These are phyloP conservation scores for Lophius americanus DNA, from an alignment of 2,797 vertebrate species.

Conservation along the genomic window DNA sequence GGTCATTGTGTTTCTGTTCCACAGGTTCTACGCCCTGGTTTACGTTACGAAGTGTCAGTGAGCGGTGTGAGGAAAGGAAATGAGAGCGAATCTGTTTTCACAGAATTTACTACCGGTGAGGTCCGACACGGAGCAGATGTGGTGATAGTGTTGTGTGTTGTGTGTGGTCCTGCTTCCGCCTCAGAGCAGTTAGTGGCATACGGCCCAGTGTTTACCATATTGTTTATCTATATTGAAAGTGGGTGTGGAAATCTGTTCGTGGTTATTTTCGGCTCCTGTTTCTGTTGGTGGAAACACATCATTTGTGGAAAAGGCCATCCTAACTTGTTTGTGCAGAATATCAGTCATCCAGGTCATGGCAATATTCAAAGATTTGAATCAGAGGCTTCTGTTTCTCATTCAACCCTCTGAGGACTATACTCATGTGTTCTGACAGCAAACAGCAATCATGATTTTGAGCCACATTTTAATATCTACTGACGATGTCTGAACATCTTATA, in stretches of 20 bases:
- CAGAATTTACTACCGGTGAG: slow-evolving; percentile 93
- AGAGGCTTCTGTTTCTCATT: too few species aligned
- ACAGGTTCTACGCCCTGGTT: slow-evolving; percentile 91
- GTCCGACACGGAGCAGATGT: slow-evolving; percentile 65
- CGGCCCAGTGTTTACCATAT: slow-evolving; percentile 24
- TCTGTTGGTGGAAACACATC: slow-evolving; percentile 13
- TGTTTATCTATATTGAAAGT: slow-evolving; percentile 33
- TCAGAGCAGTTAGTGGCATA: slow-evolving; percentile 43
- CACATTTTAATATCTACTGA: background rate
- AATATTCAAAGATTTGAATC: too few species aligned
- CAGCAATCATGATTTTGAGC: background rate
- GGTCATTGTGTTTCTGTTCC: slow-evolving; percentile 37
- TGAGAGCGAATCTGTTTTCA: slow-evolving; percentile 86
- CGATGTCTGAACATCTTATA: background rate
- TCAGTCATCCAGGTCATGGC: too few species aligned
- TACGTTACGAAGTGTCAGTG: slow-evolving; percentile 88
- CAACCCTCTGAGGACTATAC: background rate
- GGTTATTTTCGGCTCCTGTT: slow-evolving; percentile 17
- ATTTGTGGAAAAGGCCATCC: slow-evolving; percentile 3
- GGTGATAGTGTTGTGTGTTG: slow-evolving; percentile 35
- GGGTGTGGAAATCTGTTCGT: slow-evolving; percentile 40
- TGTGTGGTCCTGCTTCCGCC: slow-evolving; percentile 31
- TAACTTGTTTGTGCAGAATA: too few species aligned
- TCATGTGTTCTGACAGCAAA: slow-evolving; percentile 19
- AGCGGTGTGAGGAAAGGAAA: slow-evolving; percentile 89